Evolutionary conservation across 2,888 invertebrate species (phyloP), one percentile per base, ranked within the genome.

Genomic region (Prosopocoilus inquinatus): DNA sequence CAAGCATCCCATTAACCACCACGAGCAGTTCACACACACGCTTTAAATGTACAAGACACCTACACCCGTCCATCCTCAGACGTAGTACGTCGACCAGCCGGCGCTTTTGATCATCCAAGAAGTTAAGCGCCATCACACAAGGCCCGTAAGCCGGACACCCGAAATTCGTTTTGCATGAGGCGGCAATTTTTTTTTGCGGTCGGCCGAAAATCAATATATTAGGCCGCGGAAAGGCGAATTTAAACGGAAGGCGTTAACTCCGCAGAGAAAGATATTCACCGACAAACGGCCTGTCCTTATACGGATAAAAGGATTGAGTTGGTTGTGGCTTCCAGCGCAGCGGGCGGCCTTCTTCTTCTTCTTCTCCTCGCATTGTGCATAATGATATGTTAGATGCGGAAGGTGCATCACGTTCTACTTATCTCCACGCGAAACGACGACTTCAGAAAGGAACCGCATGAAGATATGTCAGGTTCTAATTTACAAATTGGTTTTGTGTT

Each of bases 351-450:
- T 54, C 47, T 28, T 28, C 20, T 28, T 55, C 53, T 52, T 54
- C 47, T 28, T 28, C 20, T 28, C 20, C 36, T 47, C 50, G 53
- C 54, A 58, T 58, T 58, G 58, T 55, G 55, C 60, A 56, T 62
- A 62, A 62, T 62, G 62, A 62, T 58, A 62, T 52, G 60, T 58
- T 62, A 41, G 52, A 52, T 58, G 59, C 58, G 56, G 59, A 60
- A 60, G 62, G 57, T 54, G 59, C 57, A 55, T 47, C 59, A 60
- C 56, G 58, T 58, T 50, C 62, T 60, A 53, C 62, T 60, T 60
- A 62, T 62, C 60, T 28, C 20, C 20, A 7, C 58, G 59, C 60
- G 47, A 60, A 60, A 52, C 53, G 51, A 62, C 56, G 52, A 57
- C 59, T 57, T 16, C 13, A 41, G 15, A 9, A 41, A 41, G 41